Evolutionary conservation across 2,797 vertebrate species (phyloP), one percentile per base, ranked within the genome.

Genomic region (Rhynchonycteris naso): DNA sequence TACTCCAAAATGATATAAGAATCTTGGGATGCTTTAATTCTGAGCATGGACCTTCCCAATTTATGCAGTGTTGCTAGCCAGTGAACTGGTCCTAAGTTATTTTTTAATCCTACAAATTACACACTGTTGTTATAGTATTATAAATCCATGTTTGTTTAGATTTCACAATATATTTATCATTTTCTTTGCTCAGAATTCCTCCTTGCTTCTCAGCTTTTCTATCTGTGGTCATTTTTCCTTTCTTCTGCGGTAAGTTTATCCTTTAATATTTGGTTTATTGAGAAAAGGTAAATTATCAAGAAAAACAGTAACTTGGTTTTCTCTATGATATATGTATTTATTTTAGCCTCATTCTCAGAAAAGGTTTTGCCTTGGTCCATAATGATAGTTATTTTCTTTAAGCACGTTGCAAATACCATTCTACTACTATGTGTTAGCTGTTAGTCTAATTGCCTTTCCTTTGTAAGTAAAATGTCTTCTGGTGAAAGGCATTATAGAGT

Each of bases 171-270:
- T 85, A 65, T 43, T 93, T 94, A 63, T 85, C 35, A 65, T 90
- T 94, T 91, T 71, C 74, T 95, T 90, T 90, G 88, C 84, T 88
- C 71, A 71, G 1, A 88, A 94, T 84, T 87, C 47, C 65, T 86
- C 56, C 50, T 75, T 78, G 30, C 43, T 24, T 22, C 50, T 94
- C 59, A 71, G 58, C 35, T 83, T 91, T 93, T 83, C 75, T 80
- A 6, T 38, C 71, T 76, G 56, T 28, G 24, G 75, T 69, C 13
- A 78, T 93, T 95, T 93, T 82, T 87, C 84, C 66, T 93, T 94
- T 71, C 30, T 92, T 72, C 76, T 86, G 63, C 33, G 56, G 85
- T 80, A 83, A 24, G 59, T 87, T 91, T n/a, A 89, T 88, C 75
- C 38, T 93, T 96, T n/a, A 95, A 65, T 7, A 68, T 80, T 93